phyloP scores from a whole-genome alignment of 2,888 invertebrate genomes.

The Xylota segnis region DNA sequence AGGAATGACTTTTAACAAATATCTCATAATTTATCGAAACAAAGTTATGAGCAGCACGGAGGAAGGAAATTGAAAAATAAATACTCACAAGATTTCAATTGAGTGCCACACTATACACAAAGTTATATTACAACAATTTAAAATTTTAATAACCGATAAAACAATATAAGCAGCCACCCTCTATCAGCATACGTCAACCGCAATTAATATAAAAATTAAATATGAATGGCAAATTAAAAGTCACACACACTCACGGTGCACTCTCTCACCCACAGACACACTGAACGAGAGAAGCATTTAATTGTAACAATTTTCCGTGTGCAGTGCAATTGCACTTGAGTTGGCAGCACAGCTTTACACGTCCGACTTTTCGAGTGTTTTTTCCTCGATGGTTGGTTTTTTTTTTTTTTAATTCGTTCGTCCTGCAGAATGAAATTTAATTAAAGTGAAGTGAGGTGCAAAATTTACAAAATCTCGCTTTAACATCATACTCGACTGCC shows the following conservation, averaged over 20 bases:
- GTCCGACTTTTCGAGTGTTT: slow-evolving; percentile 71
- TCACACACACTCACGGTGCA: slow-evolving; percentile 45
- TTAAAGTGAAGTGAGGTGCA: slow-evolving; percentile 76
- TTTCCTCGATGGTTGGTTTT: slow-evolving; percentile 16
- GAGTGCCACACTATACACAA: too few relatives aligned
- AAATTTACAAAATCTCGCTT: slow-evolving; percentile 75
- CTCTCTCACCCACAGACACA: background rate
- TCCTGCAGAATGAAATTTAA: slow-evolving; percentile 69
- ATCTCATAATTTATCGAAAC: slow-evolving; percentile 24
- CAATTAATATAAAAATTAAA: slow-evolving; percentile 72
- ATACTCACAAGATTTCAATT: background rate
- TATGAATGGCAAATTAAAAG: slow-evolving; percentile 71
- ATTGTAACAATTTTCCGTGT: slow-evolving; percentile 68
- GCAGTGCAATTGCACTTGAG: slow-evolving; percentile 71
- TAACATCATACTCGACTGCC: slow-evolving; percentile 75
- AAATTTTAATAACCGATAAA: slow-evolving; percentile 1
- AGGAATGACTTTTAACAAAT: slow-evolving; percentile 25
- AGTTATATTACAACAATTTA: background rate
- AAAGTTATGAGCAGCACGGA: slow-evolving; percentile 12
- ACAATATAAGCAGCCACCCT: slow-evolving; percentile 15
- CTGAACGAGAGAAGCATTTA: slow-evolving; percentile 58
- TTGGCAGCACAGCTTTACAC: slow-evolving; percentile 71
- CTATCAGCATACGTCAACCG: slow-evolving; percentile 61
- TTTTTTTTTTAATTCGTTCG: slow-evolving; percentile 23
- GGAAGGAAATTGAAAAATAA: background rate